These are phyloP conservation scores for Planococcus citri DNA, from an alignment of 1,140 invertebrate species.

Conservation along the genomic window DNA sequence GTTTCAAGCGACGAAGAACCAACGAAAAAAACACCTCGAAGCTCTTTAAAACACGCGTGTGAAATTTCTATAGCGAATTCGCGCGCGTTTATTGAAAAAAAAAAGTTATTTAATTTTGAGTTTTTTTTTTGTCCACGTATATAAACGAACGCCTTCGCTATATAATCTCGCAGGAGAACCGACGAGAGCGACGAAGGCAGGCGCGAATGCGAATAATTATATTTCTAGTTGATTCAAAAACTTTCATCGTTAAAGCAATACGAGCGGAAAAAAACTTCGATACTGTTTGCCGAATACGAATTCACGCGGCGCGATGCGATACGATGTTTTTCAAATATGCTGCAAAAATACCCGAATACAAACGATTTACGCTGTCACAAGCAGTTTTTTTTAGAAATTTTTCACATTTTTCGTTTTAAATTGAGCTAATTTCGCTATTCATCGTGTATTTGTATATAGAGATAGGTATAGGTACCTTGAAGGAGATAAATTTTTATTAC, in stretches of 20 bases:
- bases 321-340: neutral
- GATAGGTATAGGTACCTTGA: too few species aligned
- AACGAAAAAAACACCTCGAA: too few species aligned
- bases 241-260: neutral
- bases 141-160: neutral
- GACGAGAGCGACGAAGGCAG: neutral
- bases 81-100: neutral
- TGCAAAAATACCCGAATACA: neutral
- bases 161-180: too few species aligned
- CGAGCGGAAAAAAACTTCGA: neutral
- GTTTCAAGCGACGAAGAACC: too few species aligned
- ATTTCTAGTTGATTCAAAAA: neutral
- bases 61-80: too few species aligned
- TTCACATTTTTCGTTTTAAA: neutral
- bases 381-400: slow-evolving; percentile 4
- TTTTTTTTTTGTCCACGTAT: too few species aligned
- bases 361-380: neutral
- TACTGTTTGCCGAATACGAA: neutral
- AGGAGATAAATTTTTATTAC: too few species aligned
- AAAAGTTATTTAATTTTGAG: too few species aligned
- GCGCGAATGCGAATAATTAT: slow-evolving; percentile 2
- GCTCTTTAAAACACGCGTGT: too few species aligned
- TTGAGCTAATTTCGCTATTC: neutral
- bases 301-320: too few species aligned
- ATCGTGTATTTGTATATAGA: too few species aligned